Conservation (phyloP, 2,797 vertebrate species). For the Eptatretus atami region DNA sequence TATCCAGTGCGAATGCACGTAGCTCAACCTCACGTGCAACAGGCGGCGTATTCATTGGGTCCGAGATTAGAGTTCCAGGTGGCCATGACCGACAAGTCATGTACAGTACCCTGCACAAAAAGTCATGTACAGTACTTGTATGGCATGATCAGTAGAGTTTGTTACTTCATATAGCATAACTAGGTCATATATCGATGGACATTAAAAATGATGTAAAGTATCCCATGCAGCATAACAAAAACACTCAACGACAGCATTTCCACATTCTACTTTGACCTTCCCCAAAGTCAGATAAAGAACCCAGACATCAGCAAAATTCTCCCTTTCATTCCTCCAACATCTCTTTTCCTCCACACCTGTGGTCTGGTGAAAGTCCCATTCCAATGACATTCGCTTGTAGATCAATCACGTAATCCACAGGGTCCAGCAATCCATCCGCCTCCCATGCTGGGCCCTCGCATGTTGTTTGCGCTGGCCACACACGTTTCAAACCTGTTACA, state of each 20-base stretch:
- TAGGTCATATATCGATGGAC: too few species aligned
- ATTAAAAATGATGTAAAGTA: too few species aligned
- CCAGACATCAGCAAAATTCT: too few species aligned
- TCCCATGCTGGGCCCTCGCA: constrained; percentile 55
- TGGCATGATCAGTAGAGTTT: too few species aligned
- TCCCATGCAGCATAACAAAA: too few species aligned
- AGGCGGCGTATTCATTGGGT: constrained; percentile 73
- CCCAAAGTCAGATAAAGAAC: too few species aligned
- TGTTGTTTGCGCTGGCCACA: constrained; percentile 85
- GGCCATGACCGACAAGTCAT: constrained; percentile 94
- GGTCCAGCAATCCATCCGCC: constrained; percentile 68
- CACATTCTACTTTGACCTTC: too few species aligned
- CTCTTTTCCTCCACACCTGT: constrained; percentile 25
- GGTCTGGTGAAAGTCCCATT: constrained; percentile 90
- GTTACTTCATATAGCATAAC: too few species aligned
- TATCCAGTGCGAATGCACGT: constrained; percentile 73
- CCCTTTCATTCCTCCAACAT: too few species aligned
- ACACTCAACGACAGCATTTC: too few species aligned
- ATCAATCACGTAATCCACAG: constrained; percentile 67
- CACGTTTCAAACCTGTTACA: constrained; percentile 45
- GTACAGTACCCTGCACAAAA: constrained; percentile 42
- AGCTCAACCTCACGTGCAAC: constrained; percentile 83
- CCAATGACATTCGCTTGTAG: constrained; percentile 83
- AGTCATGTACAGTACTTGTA: too few species aligned
- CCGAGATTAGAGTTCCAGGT: constrained; percentile 37